Evolutionary conservation across 1,140 invertebrate species (phyloP).

Genomic region (Penaeus indicus): DNA sequence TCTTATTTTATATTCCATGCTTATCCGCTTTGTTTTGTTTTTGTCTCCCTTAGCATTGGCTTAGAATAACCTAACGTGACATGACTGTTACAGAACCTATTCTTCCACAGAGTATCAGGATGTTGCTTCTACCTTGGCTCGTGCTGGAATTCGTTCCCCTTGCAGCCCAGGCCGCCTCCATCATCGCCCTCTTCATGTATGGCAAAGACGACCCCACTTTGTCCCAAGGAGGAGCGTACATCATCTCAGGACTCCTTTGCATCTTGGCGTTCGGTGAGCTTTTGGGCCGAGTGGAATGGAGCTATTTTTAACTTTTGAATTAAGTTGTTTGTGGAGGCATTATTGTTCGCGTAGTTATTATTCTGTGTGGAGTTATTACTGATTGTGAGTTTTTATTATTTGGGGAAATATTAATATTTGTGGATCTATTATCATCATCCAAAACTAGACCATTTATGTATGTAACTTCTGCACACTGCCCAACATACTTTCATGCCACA

Average conservation of each 20-base stretch:
- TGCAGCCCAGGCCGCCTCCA: conserved; percentile 48
- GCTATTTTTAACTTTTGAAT: too few species aligned
- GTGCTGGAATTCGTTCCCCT: conserved; percentile 63
- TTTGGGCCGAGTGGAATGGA: too few species aligned
- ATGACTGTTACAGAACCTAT: neutral
- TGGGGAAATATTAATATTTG: too few species aligned
- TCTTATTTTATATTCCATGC: neutral
- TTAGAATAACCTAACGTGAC: neutral
- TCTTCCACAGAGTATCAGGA: conserved; percentile 38
- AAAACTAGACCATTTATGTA: too few species aligned
- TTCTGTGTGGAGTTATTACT: too few species aligned
- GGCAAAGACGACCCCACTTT: conserved; percentile 63
- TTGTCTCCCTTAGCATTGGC: neutral
- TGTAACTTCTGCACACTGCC: too few species aligned
- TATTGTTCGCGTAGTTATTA: too few species aligned
- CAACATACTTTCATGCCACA: too few species aligned
- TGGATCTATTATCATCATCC: too few species aligned
- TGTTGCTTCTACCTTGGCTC: conserved; percentile 62
- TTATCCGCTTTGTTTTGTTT: neutral
- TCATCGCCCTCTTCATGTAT: conserved; percentile 62
- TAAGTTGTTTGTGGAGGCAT: too few species aligned
- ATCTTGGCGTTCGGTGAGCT: conserved; percentile 60
- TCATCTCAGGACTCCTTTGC: conserved; percentile 57
- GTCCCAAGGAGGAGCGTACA: conserved; percentile 62
- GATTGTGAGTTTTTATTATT: too few species aligned